Percentiles rank a stretch among this genome's conserved stretches.
Conservation (phyloP, 2,888 invertebrate species). For the Eugnorisma glareosa region DNA sequence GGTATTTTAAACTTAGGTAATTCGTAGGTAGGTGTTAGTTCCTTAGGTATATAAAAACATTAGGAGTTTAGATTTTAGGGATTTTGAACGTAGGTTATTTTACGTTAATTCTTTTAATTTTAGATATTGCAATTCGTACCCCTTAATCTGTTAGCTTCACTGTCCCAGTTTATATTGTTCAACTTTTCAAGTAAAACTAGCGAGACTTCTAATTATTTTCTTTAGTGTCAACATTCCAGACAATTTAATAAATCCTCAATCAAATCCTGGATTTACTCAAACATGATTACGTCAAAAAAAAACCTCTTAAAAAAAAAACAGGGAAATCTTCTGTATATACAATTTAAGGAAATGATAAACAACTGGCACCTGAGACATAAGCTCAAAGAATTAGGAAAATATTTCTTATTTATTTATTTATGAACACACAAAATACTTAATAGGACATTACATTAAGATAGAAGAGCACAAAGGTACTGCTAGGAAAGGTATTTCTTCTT, state of each 20-base stretch:
- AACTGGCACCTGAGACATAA: constrained; percentile 35
- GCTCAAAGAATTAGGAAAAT: constrained; percentile 35
- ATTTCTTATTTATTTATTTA: no score
- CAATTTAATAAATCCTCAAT: constrained; percentile 22
- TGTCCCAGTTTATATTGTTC: background rate
- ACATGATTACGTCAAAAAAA: constrained; percentile 39
- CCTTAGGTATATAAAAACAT: no score
- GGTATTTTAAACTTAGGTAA: no score
- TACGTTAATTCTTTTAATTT: no score
- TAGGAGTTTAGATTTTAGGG: no score
- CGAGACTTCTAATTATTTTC: background rate
- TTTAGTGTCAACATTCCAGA: background rate
- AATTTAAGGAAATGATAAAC: constrained; percentile 46
- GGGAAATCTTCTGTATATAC: constrained; percentile 26
- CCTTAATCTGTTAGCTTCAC: background rate
- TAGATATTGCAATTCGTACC: no score
- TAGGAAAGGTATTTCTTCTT: no score
- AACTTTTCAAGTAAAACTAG: background rate
- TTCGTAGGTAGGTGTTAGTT: no score
- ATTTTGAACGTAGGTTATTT: no score
- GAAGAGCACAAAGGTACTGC: no score
- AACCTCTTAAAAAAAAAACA: constrained; percentile 19
- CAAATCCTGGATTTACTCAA: constrained; percentile 17
- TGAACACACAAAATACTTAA: no score
- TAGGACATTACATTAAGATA: no score